Evolutionary conservation across 1,140 invertebrate genomes (phyloP).

Genomic region (Diuraphis noxia): DNA sequence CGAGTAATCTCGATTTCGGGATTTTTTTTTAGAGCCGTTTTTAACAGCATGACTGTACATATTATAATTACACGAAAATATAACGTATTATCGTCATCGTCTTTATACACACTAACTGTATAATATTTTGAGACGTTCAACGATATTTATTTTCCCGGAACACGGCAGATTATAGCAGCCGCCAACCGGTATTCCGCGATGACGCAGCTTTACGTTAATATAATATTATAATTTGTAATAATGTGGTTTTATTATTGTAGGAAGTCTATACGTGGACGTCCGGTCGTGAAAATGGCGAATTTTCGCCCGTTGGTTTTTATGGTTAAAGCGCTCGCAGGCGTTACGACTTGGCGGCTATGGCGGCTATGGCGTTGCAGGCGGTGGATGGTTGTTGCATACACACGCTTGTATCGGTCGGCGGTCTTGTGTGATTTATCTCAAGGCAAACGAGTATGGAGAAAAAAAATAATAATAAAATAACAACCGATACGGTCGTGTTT

Average conservation of each 20-base stretch:
- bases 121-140: background rate
- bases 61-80: background rate
- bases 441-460: slow-evolving; percentile 37
- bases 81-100: background rate
- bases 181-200: background rate
- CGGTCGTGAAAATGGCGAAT: background rate
- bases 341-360: background rate
- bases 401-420: slow-evolving; percentile 23
- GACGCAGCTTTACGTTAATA: background rate
- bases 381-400: background rate
- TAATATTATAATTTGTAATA: background rate
- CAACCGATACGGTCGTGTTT: slow-evolving; percentile 24
- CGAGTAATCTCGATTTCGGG: background rate
- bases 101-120: background rate
- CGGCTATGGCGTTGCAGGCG: background rate
- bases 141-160: background rate
- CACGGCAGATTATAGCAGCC: background rate
- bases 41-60: background rate
- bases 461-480: slow-evolving; percentile 13
- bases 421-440: slow-evolving; percentile 46
- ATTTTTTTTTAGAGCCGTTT: too few species aligned
- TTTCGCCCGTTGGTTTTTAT: background rate
- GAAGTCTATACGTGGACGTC: background rate
- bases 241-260: background rate
- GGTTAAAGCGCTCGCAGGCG: background rate